Evolutionary conservation across 2,797 vertebrate genomes (phyloP), one percentile per base, ranked within the genome.

Genomic region (Danio albolineatus): DNA sequence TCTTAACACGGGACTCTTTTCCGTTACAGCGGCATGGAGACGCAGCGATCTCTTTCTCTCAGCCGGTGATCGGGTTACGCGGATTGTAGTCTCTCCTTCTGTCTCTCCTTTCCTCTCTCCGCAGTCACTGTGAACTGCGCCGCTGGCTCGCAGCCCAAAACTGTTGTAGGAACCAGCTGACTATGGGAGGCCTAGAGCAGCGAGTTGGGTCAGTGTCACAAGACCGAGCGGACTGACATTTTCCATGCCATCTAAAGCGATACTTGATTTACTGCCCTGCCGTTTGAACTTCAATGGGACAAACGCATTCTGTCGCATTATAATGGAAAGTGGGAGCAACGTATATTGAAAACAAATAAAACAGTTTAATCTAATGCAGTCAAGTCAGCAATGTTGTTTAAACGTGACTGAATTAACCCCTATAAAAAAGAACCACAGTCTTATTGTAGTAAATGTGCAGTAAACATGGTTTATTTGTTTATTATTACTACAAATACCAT

Each of bases 221-320:
- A 94, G 93, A 94, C 90, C 85, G 76, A 82, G 79, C 81, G 64
- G 85, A 77, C 86, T 84, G 89, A 86, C 84, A 93, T 90, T 94
- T 94, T 94, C 93, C 93, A 94, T 89, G 85, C 87, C 87, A 79
- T 90, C 88, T 89, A 92, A 90, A 88, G 87, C 73, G 84, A 84
- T 88, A 85, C 78, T 74, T 82, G 86, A 87, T 85, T 86, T 87
- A 82, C 82, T 70, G 64, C 69, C 62, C 56, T 48, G 78, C 73
- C 76, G 78, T 59, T 59, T 65, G 43, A 67, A 59, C 71, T 73
- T 39, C 41, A 5, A 38, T 67, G 53, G 12, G 10, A 56, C 76
- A 77, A 70, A 84, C 46, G 21, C 80, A 80, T 79, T 84, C 67
- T 79, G 66, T 13, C 59, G 64, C 71, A 79, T 81, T 76, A 49